Evolutionary conservation across 2,888 invertebrate genomes (phyloP).

Genomic region (Caenorhabditis angaria): DNA sequence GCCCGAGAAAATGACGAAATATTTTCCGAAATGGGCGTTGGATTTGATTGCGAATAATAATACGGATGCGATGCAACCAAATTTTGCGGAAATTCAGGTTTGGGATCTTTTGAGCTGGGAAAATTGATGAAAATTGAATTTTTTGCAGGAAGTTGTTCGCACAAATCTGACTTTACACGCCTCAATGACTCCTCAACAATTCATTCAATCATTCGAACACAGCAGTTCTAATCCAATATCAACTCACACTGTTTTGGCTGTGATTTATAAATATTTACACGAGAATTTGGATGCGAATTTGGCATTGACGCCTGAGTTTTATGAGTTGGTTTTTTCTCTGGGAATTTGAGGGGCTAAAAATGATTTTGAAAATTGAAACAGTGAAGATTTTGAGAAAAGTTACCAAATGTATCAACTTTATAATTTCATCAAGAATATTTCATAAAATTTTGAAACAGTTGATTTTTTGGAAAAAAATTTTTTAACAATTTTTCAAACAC

Average conservation of each 20-base stretch:
- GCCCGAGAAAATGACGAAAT: conserved; percentile 24
- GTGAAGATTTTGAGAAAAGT: not conserved
- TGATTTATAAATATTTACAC: conserved; percentile 11
- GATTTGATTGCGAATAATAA: conserved; percentile 11
- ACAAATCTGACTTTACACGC: conserved; percentile 5
- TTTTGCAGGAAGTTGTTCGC: not conserved
- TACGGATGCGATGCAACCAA: not conserved
- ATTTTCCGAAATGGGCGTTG: conserved; percentile 35
- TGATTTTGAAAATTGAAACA: not conserved
- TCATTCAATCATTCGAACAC: conserved; percentile 14
- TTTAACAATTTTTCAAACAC: no score
- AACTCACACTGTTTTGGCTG: conserved; percentile 19
- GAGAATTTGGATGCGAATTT: conserved; percentile 10
- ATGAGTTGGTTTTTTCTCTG: conserved; percentile 20
- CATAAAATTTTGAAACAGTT: no score
- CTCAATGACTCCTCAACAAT: conserved; percentile 20
- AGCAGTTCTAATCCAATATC: not conserved
- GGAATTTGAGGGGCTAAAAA: no score
- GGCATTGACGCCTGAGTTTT: conserved; percentile 17
- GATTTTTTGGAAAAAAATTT: no score
- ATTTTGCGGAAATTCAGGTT: conserved; percentile 20
- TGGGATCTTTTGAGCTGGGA: not conserved
- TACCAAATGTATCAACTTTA: no score
- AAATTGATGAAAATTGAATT: not conserved
- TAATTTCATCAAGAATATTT: no score